Evolutionary conservation across 2,113 vertebrate species (phyloP).

Genomic region (Oceanites oceanicus): DNA sequence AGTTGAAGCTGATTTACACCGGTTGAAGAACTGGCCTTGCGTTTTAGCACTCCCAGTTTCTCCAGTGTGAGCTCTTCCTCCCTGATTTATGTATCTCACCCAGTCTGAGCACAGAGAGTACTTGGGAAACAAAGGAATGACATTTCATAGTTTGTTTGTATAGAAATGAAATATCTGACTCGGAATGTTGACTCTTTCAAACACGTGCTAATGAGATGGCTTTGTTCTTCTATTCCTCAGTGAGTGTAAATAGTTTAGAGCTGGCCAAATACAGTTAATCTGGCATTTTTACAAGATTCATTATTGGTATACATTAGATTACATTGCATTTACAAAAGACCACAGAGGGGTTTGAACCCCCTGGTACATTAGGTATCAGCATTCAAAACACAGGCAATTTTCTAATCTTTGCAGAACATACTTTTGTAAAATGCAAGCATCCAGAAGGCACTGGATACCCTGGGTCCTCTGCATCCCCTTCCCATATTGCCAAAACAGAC

Average conservation of each 20-base stretch:
- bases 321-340: background rate
- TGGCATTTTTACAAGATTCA: slow-evolving; percentile 8
- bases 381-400: background rate
- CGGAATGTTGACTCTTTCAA: slow-evolving; percentile 13
- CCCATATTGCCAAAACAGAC: background rate
- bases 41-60: slow-evolving; percentile 26
- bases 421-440: background rate
- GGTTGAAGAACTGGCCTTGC: background rate
- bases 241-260: background rate
- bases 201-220: slow-evolving; percentile 43
- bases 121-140: slow-evolving; percentile 32
- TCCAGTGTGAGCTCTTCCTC: slow-evolving; percentile 14
- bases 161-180: slow-evolving; percentile 48
- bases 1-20: slow-evolving; percentile 9
- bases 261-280: slow-evolving; percentile 23
- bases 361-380: background rate
- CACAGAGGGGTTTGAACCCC: background rate
- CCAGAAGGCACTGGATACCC: background rate
- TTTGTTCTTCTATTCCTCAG: slow-evolving; percentile 20
- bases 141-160: slow-evolving; percentile 55
- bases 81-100: slow-evolving; percentile 54
- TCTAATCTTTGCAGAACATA: background rate
- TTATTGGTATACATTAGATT: background rate
- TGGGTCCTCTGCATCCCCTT: background rate
- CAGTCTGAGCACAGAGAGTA: background rate